A percentile compares a stretch with the other conserved stretches of the same genome.
Evolutionary conservation across 2,113 vertebrate species (phyloP).

Genomic region (Epinephelus fuscoguttatus): DNA sequence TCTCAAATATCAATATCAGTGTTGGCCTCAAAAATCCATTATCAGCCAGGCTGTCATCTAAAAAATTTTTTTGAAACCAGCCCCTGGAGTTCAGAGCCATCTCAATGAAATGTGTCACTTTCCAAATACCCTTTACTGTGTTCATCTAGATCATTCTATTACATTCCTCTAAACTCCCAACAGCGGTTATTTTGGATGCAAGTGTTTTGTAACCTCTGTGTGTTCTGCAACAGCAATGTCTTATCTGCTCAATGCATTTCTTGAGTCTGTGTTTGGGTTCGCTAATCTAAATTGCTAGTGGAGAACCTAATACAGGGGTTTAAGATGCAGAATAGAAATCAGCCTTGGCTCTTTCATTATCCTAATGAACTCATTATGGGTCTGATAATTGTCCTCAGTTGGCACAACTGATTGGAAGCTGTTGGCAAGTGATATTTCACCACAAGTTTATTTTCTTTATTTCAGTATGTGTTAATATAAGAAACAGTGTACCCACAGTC

Average conservation of each 20-base stretch:
- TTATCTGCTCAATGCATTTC: conserved; percentile 66
- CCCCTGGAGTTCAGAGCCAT: not conserved
- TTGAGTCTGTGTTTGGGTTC: conserved; percentile 44
- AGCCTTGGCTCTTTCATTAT: conserved; percentile 73
- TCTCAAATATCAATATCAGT: not conserved
- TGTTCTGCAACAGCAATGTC: conserved; percentile 38
- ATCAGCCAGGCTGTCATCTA: not conserved
- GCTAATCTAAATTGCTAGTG: conserved; percentile 74
- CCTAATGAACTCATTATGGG: conserved; percentile 79
- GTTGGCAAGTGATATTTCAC: conserved; percentile 60
- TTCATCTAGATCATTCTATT: conserved; percentile 4
- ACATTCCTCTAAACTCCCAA: conserved; percentile 20
- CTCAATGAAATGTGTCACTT: conserved; percentile 24
- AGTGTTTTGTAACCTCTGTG: conserved; percentile 38
- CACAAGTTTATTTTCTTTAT: conserved; percentile 50
- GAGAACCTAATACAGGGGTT: conserved; percentile 64
- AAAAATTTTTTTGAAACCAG: not conserved
- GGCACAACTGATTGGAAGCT: conserved; percentile 63
- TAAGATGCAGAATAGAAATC: conserved; percentile 69
- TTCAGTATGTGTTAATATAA: conserved; percentile 32
- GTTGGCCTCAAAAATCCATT: not conserved
- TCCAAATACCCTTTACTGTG: conserved; percentile 16
- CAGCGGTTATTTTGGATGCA: not conserved
- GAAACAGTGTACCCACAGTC: conserved; percentile 7
- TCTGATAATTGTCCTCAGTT: conserved; percentile 72